A percentile compares a stretch with the other conserved stretches of the same genome.
Conservation (phyloP, 2,113 vertebrate genomes). For the Nannospalax galili region DNA sequence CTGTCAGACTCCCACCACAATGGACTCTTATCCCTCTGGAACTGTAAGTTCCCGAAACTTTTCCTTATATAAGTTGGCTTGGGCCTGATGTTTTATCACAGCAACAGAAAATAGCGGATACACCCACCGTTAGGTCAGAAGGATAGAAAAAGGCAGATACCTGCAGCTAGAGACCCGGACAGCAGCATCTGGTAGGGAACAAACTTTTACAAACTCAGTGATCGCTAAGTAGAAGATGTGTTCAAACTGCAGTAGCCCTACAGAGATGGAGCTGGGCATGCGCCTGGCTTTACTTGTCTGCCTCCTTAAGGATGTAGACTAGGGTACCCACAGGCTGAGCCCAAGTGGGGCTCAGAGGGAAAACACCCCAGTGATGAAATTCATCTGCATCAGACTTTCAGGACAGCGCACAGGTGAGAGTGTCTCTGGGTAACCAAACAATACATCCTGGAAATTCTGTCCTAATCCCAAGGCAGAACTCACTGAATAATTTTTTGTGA, state of each 20-base stretch:
- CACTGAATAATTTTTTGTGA: no score
- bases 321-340: neutral
- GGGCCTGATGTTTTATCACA: no score
- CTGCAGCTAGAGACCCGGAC: no score
- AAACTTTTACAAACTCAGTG: neutral
- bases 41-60: no score
- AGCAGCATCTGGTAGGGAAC: neutral
- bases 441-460: neutral
- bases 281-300: neutral
- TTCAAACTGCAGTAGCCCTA: neutral
- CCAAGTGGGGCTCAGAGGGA: neutral
- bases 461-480: no score
- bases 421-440: neutral
- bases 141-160: accelerated
- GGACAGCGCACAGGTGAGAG: no score
- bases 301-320: neutral
- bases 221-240: accelerated
- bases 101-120: no score
- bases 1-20: no score
- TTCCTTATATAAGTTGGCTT: no score
- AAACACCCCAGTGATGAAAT: neutral
- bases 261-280: neutral
- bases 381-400: neutral
- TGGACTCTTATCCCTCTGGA: no score
- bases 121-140: neutral